These are phyloP conservation scores for Drosophila longiperda DNA, from an alignment of 2,888 invertebrate genomes.

Conservation along the genomic window DNA sequence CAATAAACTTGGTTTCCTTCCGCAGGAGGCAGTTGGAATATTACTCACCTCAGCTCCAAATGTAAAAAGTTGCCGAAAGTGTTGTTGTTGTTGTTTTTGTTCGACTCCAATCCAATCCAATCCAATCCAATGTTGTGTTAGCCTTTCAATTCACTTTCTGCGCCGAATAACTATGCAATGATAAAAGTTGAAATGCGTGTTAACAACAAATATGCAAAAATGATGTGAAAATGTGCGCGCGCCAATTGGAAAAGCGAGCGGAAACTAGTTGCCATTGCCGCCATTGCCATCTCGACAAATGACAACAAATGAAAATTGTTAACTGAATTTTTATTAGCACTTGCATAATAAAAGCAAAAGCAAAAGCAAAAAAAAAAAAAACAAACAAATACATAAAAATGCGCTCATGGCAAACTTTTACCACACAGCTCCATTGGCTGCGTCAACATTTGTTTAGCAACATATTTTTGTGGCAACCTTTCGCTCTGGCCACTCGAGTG, in stretches of 20 bases:
- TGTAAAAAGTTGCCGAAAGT: constrained; percentile 57
- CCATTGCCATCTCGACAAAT: constrained; percentile 58
- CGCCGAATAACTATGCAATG: constrained; percentile 37
- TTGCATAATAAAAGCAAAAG: constrained; percentile 64
- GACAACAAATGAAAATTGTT: constrained; percentile 57
- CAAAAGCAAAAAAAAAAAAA: constrained; percentile 8
- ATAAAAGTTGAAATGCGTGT: constrained; percentile 64
- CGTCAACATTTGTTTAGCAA: constrained; percentile 71
- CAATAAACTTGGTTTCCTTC: constrained; percentile 16
- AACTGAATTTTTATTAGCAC: constrained; percentile 74
- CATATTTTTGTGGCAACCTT: constrained; percentile 74
- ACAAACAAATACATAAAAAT: constrained; percentile 39
- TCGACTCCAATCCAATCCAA: constrained; percentile 36
- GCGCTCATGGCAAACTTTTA: constrained; percentile 59
- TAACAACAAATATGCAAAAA: constrained; percentile 61
- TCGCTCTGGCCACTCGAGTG: constrained; percentile 63
- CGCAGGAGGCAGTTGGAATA: constrained; percentile 2
- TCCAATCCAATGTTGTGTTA: constrained; percentile 37
- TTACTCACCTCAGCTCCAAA: constrained; percentile 56
- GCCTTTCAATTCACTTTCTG: constrained; percentile 68
- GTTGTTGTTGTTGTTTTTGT: constrained; percentile 10
- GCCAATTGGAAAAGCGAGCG: constrained; percentile 51
- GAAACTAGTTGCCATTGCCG: constrained; percentile 41
- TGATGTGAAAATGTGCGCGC: constrained; percentile 47
- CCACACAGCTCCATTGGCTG: constrained; percentile 40